Evolutionary conservation across 1,140 invertebrate species (phyloP).

Genomic region (Lerema accius): DNA sequence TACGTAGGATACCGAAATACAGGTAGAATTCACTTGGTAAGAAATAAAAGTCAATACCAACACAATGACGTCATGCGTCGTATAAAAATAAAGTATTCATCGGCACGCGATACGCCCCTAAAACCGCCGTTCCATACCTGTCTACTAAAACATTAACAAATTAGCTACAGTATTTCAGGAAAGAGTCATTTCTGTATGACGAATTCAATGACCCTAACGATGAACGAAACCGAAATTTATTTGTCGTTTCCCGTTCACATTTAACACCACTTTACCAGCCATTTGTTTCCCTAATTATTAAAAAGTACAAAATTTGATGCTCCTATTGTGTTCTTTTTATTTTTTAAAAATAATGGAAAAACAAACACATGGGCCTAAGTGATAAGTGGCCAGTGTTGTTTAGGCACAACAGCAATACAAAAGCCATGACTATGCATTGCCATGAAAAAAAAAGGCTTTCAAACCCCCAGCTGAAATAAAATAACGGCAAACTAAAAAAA

Average conservation of each 20-base stretch:
- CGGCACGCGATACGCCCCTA: neutral
- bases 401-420: too few relatives aligned
- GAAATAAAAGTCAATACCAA: neutral
- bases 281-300: too few relatives aligned
- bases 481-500: too few relatives aligned
- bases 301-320: too few relatives aligned
- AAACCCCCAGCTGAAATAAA: too few relatives aligned
- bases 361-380: too few relatives aligned
- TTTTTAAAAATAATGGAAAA: too few relatives aligned
- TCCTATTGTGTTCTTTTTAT: too few relatives aligned
- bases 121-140: neutral
- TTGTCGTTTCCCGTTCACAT: neutral
- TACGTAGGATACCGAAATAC: neutral
- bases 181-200: neutral
- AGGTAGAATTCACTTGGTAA: neutral
- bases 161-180: neutral
- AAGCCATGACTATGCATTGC: too few relatives aligned
- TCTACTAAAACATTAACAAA: neutral
- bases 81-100: neutral
- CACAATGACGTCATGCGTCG: neutral
- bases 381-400: too few relatives aligned
- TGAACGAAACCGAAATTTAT: neutral
- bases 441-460: too few relatives aligned
- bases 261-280: neutral
- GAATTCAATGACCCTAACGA: neutral